Evolutionary conservation across 2,113 vertebrate genomes (phyloP).

Genomic region (Sturnira hondurensis): DNA sequence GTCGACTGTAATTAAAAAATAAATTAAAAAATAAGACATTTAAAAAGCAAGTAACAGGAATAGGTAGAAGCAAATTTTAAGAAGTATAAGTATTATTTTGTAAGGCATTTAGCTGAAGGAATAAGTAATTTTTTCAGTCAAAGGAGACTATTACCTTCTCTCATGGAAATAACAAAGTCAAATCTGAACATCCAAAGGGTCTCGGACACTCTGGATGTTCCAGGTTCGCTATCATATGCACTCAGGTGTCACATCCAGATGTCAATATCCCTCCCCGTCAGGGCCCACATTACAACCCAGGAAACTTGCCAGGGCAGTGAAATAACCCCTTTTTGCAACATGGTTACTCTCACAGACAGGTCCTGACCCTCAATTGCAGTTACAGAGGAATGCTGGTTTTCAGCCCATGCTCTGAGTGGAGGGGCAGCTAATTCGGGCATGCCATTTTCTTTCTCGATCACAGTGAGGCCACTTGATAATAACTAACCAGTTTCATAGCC

Average conservation of each 20-base stretch:
- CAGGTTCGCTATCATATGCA: not conserved
- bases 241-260: not conserved
- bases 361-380: not conserved
- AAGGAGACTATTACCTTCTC: not conserved
- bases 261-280: not conserved
- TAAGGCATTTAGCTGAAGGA: not conserved
- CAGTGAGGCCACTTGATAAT: not conserved
- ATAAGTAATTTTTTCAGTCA: not conserved
- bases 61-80: not conserved
- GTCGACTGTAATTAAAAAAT: not conserved
- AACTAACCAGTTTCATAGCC: not conserved
- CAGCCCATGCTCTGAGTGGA: not conserved
- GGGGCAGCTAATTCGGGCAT: not conserved
- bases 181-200: not conserved
- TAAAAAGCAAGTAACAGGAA: not conserved
- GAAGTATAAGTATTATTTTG: not conserved
- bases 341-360: not conserved
- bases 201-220: not conserved
- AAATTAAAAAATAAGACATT: not conserved
- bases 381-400: not conserved
- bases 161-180: not conserved
- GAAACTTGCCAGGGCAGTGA: not conserved
- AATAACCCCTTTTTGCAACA: not conserved
- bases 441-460: not conserved
- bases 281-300: not conserved